Conservation (phyloP, 2,797 vertebrate genomes). For the Xiphorhynchus erythropygius region DNA sequence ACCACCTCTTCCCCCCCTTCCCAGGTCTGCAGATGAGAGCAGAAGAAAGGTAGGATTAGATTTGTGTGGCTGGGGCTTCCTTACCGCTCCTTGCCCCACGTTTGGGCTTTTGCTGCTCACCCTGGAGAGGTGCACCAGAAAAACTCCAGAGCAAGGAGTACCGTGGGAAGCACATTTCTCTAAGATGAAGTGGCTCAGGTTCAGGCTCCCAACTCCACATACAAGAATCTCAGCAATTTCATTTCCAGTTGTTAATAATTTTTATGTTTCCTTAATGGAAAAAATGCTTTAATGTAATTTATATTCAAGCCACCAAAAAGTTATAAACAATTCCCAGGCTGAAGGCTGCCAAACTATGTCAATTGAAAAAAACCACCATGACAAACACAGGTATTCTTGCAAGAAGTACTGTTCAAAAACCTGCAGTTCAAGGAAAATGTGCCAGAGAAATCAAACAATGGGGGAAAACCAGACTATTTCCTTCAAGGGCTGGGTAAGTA, state of each 20-base stretch:
- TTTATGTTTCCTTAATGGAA: not conserved
- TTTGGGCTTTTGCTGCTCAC: not conserved
- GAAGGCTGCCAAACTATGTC: not conserved
- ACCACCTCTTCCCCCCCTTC: not conserved
- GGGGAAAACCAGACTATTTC: constrained; percentile 1
- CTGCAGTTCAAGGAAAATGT: not conserved
- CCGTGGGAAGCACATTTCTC: not conserved
- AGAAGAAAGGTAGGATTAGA: not conserved
- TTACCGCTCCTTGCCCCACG: rapidly evolving
- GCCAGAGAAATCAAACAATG: constrained; percentile 39
- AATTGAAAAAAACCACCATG: not conserved
- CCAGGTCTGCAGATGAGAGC: not conserved
- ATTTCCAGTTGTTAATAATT: not conserved
- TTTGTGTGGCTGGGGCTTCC: not conserved
- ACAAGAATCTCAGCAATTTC: not conserved
- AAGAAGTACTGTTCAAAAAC: not conserved
- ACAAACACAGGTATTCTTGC: not conserved
- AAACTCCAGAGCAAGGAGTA: not conserved
- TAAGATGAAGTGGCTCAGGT: not conserved
- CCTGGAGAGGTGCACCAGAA: not conserved
- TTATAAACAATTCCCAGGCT: not conserved
- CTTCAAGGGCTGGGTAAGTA: constrained; percentile 23
- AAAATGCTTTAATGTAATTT: constrained; percentile 12
- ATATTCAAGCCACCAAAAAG: not conserved
- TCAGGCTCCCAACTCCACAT: not conserved